phyloP scores from a whole-genome alignment of 2,797 vertebrate species.

The Premnoplex brunnescens region DNA sequence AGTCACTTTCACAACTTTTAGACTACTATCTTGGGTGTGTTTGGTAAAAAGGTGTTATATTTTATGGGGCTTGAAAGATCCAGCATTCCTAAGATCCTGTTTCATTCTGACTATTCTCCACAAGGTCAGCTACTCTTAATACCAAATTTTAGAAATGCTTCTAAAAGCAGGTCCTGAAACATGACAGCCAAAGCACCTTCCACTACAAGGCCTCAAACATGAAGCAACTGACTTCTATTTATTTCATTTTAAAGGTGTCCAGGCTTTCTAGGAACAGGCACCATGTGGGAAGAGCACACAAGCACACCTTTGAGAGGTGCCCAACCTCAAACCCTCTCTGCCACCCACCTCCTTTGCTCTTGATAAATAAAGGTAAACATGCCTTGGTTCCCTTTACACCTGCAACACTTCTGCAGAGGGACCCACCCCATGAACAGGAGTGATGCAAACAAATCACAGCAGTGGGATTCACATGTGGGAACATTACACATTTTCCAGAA shows the following conservation, averaged over 20 bases:
- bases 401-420: not conserved
- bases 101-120: not conserved
- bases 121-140: not conserved
- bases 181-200: not conserved
- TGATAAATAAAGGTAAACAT: not conserved
- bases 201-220: not conserved
- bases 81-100: not conserved
- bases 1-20: not conserved
- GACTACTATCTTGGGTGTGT: not conserved
- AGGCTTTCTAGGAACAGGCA: not conserved
- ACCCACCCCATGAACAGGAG: rapidly evolving
- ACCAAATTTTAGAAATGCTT: not conserved
- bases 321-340: not conserved
- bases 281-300: not conserved
- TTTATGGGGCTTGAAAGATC: not conserved
- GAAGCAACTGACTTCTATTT: not conserved
- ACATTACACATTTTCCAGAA: not conserved
- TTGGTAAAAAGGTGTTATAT: not conserved
- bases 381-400: not conserved
- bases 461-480: too few relatives aligned
- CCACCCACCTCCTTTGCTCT: not conserved
- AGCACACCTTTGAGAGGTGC: not conserved
- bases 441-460: not conserved
- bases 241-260: not conserved
- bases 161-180: not conserved